Evolutionary conservation across 2,888 invertebrate genomes (phyloP), one percentile per base, ranked within the genome.

Genomic region (Ryuthela nishihirai): DNA sequence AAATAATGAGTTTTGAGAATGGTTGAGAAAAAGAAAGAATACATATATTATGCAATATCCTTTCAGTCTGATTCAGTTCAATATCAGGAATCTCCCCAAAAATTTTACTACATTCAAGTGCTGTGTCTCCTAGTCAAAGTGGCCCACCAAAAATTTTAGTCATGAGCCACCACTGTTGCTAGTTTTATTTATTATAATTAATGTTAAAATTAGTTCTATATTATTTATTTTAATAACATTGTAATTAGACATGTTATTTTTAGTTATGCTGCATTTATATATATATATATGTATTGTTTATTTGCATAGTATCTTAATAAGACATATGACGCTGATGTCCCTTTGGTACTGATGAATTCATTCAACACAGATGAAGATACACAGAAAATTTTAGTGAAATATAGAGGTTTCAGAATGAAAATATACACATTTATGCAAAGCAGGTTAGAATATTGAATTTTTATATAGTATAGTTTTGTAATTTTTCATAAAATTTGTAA

Each of bases 311-410:
- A 77, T 48, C 70, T 82, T 56, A 99, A 99, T 77, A 93, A 89
- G 78, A 88, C 84, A 0, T 99, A 97, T 78, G 87, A 88, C 72
- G 87, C 89, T 61, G 89, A 93, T 77, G 97, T 99, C 10, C 99
- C 99, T 0, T 78, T 99, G 43, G 94, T 99, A 34, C 80, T 99
- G 64, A 99, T 99, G 99, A 95, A 99, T 78, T 99, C 98, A 0
- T 99, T 99, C 80, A 99, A 99, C 77, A 99, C 99, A 0, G 93
- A 98, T 72, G 93, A 92, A 69, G 99, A 99, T 73, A 99, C 99
- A 0, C 88, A 91, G 75, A 93, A 93, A 75, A 87, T 81, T 32
- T 85, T 98, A 67, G 82, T 90, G 67, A 98, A 98, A 76, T 99
- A 99, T 78, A 85, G 85, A 73, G 91, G 92, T 10, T 83, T 91